phyloP scores from a whole-genome alignment of 2,113 vertebrate genomes.

The Coregonus clupeaformis region DNA sequence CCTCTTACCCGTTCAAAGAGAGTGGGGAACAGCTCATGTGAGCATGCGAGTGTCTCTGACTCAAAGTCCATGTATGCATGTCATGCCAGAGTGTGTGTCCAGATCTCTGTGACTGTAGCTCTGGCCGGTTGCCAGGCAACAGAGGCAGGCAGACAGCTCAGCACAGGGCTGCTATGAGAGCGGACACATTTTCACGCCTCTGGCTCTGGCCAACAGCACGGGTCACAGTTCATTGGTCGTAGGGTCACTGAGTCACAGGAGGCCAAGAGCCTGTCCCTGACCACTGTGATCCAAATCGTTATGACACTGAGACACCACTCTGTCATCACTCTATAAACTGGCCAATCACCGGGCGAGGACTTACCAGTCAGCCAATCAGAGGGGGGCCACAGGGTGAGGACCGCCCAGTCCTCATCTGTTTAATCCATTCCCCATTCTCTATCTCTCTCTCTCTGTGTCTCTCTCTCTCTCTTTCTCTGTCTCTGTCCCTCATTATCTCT shows the following conservation, averaged over 20 bases:
- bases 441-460: slow-evolving; percentile 1
- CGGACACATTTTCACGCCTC: slow-evolving; percentile 51
- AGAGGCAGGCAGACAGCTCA: slow-evolving; percentile 64
- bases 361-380: not conserved
- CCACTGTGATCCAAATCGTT: not conserved
- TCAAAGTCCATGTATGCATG: slow-evolving; percentile 23
- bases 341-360: not conserved
- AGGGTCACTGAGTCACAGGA: not conserved
- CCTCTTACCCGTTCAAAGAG: slow-evolving; percentile 28
- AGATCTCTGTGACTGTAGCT: slow-evolving; percentile 63
- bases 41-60: slow-evolving; percentile 13
- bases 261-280: not conserved
- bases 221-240: slow-evolving; percentile 32
- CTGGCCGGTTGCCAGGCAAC: slow-evolving; percentile 79
- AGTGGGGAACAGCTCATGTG: slow-evolving; percentile 5
- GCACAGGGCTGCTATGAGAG: slow-evolving; percentile 48
- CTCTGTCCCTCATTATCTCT: not conserved
- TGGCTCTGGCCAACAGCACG: slow-evolving; percentile 52
- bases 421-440: not conserved
- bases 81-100: slow-evolving; percentile 47
- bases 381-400: not conserved
- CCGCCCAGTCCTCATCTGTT: not conserved
- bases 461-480: not conserved
- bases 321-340: slow-evolving; percentile 11
- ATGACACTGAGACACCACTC: not conserved